Percentiles rank a stretch among this genome's conserved stretches.
Evolutionary conservation across 2,888 invertebrate genomes (phyloP).

Genomic region (Hemaris fuciformis): DNA sequence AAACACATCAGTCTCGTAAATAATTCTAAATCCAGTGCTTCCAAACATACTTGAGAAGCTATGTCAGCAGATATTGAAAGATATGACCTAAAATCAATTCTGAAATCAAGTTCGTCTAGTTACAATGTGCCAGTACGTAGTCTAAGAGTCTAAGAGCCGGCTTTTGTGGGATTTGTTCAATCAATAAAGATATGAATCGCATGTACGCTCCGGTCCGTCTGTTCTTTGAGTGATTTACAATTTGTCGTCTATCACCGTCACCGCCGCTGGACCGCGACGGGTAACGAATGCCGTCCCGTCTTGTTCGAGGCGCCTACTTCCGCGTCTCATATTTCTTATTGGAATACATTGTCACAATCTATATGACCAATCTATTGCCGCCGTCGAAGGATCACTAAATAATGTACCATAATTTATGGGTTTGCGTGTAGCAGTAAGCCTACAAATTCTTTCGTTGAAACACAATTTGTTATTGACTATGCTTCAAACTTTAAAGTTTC

Average conservation of each 20-base stretch:
- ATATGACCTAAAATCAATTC: constrained; percentile 15
- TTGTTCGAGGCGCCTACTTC: constrained; percentile 55
- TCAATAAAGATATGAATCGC: constrained; percentile 47
- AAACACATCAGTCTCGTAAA: constrained; percentile 9
- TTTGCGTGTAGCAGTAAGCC: not conserved
- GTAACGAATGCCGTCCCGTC: constrained; percentile 53
- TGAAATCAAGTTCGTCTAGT: constrained; percentile 11
- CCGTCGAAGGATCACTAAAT: constrained; percentile 17
- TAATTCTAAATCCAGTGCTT: not conserved
- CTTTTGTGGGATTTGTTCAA: constrained; percentile 36
- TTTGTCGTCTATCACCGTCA: constrained; percentile 53
- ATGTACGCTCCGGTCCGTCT: constrained; percentile 45
- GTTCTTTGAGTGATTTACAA: constrained; percentile 58
- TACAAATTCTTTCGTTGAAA: constrained; percentile 3
- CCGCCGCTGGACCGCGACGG: constrained; percentile 56
- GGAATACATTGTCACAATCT: constrained; percentile 43
- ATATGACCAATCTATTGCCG: constrained; percentile 26
- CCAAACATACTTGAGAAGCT: not conserved
- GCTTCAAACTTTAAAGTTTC: constrained; percentile 49
- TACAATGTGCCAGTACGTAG: not conserved
- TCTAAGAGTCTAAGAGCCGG: constrained; percentile 18
- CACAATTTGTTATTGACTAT: constrained; percentile 33
- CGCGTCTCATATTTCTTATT: constrained; percentile 63
- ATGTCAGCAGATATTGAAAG: not conserved
- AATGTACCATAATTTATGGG: constrained; percentile 21